phyloP scores from a whole-genome alignment of 2,888 invertebrate species.

The Norana najaformis region DNA sequence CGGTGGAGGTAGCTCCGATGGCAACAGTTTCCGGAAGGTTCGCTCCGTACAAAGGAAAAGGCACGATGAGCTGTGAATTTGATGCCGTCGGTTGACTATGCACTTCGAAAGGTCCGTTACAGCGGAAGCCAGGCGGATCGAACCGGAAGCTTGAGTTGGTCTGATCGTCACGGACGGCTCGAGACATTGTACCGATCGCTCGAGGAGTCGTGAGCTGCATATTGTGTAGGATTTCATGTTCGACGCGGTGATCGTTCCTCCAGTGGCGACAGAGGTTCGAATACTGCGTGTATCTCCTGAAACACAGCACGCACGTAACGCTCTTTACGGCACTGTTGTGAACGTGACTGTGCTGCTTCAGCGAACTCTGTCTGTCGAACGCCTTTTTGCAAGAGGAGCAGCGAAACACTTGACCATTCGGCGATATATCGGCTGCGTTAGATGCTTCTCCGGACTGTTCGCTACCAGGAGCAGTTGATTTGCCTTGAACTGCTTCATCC shows the following conservation, averaged over 20 bases:
- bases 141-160: background rate
- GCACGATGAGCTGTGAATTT: background rate
- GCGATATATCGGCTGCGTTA: background rate
- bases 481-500: background rate
- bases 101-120: background rate
- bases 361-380: background rate
- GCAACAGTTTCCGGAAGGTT: too few relatives aligned
- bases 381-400: background rate
- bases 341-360: slow-evolving; percentile 14
- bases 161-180: background rate
- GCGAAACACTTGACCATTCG: background rate
- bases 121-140: background rate
- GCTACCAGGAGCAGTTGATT: background rate
- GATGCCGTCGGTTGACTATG: background rate
- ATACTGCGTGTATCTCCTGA: background rate
- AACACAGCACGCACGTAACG: background rate
- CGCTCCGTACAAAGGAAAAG: background rate
- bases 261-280: slow-evolving; percentile 22
- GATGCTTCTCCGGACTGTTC: background rate
- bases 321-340: background rate
- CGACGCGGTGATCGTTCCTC: background rate
- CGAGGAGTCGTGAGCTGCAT: background rate
- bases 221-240: background rate
- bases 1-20: too few relatives aligned
- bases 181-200: background rate